Evolutionary conservation across 2,797 vertebrate genomes (phyloP).

Genomic region (Argya squamiceps): DNA sequence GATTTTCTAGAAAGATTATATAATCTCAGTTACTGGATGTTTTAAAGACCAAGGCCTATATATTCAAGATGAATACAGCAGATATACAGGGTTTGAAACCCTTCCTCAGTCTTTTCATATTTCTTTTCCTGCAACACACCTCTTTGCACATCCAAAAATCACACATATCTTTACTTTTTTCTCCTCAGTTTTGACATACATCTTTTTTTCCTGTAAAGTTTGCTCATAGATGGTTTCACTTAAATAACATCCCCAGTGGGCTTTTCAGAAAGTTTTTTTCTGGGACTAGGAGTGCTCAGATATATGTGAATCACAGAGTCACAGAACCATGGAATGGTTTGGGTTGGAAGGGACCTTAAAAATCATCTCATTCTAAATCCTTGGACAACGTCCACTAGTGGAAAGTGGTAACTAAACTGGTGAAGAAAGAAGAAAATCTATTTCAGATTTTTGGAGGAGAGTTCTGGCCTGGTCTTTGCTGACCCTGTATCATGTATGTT

Average conservation of each 20-base stretch:
- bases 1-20: not conserved
- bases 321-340: not conserved
- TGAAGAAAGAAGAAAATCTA: not conserved
- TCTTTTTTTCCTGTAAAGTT: not conserved
- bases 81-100: not conserved
- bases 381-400: not conserved
- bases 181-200: not conserved
- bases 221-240: not conserved
- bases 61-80: not conserved
- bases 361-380: not conserved
- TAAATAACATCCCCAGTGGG: not conserved
- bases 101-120: not conserved
- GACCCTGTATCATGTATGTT: accelerated
- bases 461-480: not conserved
- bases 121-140: not conserved
- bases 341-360: not conserved
- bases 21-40: not conserved
- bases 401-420: not conserved
- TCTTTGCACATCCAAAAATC: accelerated
- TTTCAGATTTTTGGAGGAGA: not conserved
- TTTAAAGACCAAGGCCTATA: not conserved
- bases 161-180: accelerated
- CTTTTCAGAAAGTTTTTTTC: not conserved
- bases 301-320: not conserved
- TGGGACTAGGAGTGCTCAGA: not conserved